These are phyloP conservation scores for Argyresthia goedartella DNA, from an alignment of 2,888 invertebrate genomes.

Conservation along the genomic window DNA sequence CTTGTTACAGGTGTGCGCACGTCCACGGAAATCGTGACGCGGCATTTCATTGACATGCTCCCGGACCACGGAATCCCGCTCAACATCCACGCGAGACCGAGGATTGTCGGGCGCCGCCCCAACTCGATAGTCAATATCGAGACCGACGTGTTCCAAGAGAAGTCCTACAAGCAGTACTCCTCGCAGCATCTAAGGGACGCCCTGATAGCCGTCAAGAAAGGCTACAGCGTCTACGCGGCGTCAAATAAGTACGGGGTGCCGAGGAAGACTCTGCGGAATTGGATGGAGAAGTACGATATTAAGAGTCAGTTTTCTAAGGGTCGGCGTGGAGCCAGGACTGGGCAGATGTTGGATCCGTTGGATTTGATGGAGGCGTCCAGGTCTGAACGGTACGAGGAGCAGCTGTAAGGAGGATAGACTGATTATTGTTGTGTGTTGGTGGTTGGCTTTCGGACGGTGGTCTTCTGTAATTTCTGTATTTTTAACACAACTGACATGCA, in stretches of 20 bases:
- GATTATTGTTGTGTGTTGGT: neutral
- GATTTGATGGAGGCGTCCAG: slow-evolving; percentile 44
- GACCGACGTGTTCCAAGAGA: slow-evolving; percentile 62
- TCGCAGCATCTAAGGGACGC: slow-evolving; percentile 62
- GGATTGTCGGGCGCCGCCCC: slow-evolving; percentile 52
- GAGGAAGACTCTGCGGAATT: slow-evolving; percentile 66
- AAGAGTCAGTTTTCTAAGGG: slow-evolving; percentile 67
- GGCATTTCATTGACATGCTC: slow-evolving; percentile 56
- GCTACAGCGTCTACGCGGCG: slow-evolving; percentile 68
- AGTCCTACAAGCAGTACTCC: slow-evolving; percentile 64
- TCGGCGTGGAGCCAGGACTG: slow-evolving; percentile 44
- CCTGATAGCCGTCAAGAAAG: slow-evolving; percentile 61
- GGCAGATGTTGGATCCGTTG: slow-evolving; percentile 47
- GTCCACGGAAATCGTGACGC: slow-evolving; percentile 58
- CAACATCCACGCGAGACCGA: slow-evolving; percentile 54
- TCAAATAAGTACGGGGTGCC: slow-evolving; percentile 69
- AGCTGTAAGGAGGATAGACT: slow-evolving; percentile 8
- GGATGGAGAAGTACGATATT: slow-evolving; percentile 71
- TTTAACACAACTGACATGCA: too few relatives aligned
- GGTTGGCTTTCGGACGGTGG: neutral
- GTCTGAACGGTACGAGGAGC: slow-evolving; percentile 40
- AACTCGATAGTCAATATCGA: slow-evolving; percentile 60
- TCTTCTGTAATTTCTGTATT: too few relatives aligned
- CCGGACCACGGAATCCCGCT: slow-evolving; percentile 53
- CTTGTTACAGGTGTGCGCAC: slow-evolving; percentile 65